Evolutionary conservation across 2,797 vertebrate genomes (phyloP).

Genomic region (Nannoperca obscura): DNA sequence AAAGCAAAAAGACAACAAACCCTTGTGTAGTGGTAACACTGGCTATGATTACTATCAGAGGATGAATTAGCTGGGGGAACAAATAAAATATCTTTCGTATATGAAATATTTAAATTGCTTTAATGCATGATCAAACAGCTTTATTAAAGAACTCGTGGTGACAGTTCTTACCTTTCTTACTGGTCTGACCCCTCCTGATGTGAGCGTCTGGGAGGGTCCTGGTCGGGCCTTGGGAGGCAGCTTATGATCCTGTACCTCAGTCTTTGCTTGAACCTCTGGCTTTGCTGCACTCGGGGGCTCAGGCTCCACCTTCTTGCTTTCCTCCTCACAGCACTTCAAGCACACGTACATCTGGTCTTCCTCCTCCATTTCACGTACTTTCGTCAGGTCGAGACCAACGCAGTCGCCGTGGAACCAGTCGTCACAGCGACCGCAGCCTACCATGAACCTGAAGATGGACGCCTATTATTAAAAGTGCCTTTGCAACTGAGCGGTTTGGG

Average conservation of each 20-base stretch:
- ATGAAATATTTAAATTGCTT: conserved; percentile 15
- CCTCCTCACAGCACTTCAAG: conserved; percentile 95
- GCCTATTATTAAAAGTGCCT: not conserved
- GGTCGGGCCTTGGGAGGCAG: conserved; percentile 81
- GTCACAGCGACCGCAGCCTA: conserved; percentile 97
- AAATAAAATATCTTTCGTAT: conserved; percentile 44
- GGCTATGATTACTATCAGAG: conserved; percentile 75
- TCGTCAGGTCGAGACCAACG: conserved; percentile 94
- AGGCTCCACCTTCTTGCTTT: conserved; percentile 88
- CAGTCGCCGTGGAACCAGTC: conserved; percentile 99
- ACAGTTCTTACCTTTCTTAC: conserved; percentile 87
- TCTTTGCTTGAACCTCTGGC: conserved; percentile 74
- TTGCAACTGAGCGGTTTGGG: not conserved
- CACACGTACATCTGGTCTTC: conserved; percentile 98
- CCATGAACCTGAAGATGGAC: conserved; percentile 91
- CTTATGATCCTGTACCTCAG: conserved; percentile 83
- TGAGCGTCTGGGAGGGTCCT: conserved; percentile 75
- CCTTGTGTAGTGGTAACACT: conserved; percentile 63
- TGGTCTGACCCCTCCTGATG: conserved; percentile 88
- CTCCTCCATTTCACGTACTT: conserved; percentile 96
- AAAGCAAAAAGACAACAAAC: conserved; percentile 74
- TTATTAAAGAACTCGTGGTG: not conserved
- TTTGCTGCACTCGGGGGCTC: conserved; percentile 66
- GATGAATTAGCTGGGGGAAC: conserved; percentile 70
- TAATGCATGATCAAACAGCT: conserved; percentile 4